Conservation (phyloP, 2,888 invertebrate genomes). For the Nymphalis c-album region DNA sequence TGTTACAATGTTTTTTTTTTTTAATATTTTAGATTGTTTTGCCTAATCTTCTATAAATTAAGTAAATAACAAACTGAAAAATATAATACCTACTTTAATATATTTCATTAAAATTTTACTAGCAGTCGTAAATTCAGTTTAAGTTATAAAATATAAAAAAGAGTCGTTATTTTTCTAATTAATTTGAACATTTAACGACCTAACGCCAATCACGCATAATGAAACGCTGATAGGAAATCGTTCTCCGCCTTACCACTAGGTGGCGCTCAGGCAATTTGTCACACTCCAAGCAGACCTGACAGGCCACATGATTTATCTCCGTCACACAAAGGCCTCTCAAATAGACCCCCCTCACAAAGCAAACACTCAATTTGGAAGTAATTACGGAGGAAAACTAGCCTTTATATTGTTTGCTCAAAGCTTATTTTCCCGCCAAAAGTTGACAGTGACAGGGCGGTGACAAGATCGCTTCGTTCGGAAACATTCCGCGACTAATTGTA, state of each 20-base stretch:
- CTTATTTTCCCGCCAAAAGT: conserved; percentile 64
- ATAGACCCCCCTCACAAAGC: conserved; percentile 68
- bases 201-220: conserved; percentile 33
- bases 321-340: conserved; percentile 68
- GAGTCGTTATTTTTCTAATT: conserved; percentile 6
- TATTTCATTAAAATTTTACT: background rate
- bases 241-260: conserved; percentile 53
- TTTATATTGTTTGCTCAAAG: conserved; percentile 57
- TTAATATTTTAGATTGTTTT: background rate
- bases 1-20: background rate
- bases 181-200: conserved; percentile 28
- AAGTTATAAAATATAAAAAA: background rate
- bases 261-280: conserved; percentile 73
- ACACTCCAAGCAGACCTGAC: conserved; percentile 68
- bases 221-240: conserved; percentile 33
- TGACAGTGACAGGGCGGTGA: conserved; percentile 51
- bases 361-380: conserved; percentile 70
- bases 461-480: conserved; percentile 61
- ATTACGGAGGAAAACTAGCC: conserved; percentile 65
- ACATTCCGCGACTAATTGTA: conserved; percentile 77
- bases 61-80: background rate
- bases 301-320: conserved; percentile 73
- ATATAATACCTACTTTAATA: background rate
- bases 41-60: background rate
- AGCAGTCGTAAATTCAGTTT: too few species aligned